phyloP scores from a whole-genome alignment of 1,140 invertebrate species.

The Thaumetopoea pityocampa region DNA sequence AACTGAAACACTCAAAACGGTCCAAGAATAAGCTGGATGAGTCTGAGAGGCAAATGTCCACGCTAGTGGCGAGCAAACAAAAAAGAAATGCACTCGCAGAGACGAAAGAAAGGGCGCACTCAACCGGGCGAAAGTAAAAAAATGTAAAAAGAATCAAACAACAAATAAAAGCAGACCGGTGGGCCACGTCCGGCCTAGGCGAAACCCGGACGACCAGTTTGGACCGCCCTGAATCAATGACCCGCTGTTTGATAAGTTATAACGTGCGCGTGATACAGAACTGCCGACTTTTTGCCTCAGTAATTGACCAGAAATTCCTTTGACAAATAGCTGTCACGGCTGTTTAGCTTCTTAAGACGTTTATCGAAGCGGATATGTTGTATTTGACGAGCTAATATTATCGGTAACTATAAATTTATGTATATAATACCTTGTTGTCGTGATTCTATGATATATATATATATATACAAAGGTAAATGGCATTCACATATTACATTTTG shows the following conservation, averaged over 20 bases:
- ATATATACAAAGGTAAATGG: no score
- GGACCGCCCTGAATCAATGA: constrained; percentile 52
- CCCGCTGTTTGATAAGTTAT: constrained; percentile 21
- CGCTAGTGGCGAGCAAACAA: constrained; percentile 51
- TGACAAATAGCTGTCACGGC: background rate
- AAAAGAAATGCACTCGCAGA: constrained; percentile 41
- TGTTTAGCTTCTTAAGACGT: no score
- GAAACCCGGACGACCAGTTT: constrained; percentile 48
- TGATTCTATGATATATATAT: no score
- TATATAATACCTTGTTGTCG: no score
- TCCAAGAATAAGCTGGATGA: constrained; percentile 21
- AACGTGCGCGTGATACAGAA: background rate
- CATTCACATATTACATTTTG: no score
- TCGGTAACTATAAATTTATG: no score
- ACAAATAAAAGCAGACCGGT: constrained; percentile 43
- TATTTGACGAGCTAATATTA: no score
- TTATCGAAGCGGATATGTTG: no score
- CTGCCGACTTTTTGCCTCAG: background rate
- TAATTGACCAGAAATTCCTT: constrained; percentile 6
- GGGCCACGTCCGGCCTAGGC: constrained; percentile 48
- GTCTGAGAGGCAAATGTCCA: constrained; percentile 52
- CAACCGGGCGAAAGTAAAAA: constrained; percentile 49
- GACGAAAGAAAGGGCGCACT: constrained; percentile 65
- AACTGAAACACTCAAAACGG: constrained; percentile 19
- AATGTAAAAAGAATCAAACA: constrained; percentile 55